Conservation (phyloP, 2,888 invertebrate species). For the Steinernema hermaphroditum region DNA sequence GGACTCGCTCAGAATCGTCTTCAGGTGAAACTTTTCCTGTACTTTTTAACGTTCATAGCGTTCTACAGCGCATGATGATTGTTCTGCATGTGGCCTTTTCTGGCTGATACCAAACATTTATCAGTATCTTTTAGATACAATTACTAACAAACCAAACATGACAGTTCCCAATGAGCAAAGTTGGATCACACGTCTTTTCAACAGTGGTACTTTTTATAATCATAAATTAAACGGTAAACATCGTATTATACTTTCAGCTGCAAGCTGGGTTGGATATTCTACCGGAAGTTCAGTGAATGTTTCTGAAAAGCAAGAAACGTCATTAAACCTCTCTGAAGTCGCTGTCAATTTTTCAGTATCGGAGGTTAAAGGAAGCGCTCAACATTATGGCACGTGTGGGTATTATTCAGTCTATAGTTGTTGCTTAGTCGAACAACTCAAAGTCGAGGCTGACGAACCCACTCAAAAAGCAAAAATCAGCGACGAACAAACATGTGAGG, state of each 20-base stretch:
- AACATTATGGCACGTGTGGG: background rate
- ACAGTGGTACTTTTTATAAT: background rate
- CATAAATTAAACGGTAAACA: background rate
- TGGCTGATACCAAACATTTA: background rate
- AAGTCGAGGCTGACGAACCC: background rate
- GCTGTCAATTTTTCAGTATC: background rate
- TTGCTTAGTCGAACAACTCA: background rate
- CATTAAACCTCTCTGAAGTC: background rate
- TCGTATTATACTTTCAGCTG: background rate
- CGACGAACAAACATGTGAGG: background rate
- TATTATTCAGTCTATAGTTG: background rate
- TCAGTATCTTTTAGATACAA: too few relatives aligned
- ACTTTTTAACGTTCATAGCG: too few relatives aligned
- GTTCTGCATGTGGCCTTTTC: too few relatives aligned
- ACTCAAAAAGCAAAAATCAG: background rate
- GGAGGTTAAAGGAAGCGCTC: background rate
- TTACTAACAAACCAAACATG: too few relatives aligned
- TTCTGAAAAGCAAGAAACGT: background rate
- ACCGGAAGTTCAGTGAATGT: background rate
- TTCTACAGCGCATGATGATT: too few relatives aligned
- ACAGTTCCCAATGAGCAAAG: background rate
- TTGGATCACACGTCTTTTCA: constrained; percentile 2
- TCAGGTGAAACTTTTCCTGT: too few relatives aligned
- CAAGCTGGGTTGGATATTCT: background rate
- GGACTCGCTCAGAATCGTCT: background rate